Evolutionary conservation across 2,888 invertebrate species (phyloP), one percentile per base, ranked within the genome.

Genomic region (Drosophila emarginata): DNA sequence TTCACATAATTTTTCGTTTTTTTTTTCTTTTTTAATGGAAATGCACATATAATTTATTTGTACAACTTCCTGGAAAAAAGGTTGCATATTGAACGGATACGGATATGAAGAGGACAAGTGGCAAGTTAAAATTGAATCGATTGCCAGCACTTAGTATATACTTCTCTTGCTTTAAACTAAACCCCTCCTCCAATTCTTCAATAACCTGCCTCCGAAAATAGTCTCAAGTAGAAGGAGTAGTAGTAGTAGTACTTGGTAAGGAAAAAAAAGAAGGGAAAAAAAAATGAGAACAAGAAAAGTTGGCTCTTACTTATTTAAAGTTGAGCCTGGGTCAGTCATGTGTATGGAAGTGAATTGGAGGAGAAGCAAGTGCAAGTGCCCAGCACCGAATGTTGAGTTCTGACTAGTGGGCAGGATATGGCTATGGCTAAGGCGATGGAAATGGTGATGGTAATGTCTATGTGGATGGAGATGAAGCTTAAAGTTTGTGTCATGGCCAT

Each of bases 251-350:
- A 37, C 54, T 65, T 61, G 75, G 79, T 85, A 76, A 32, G 52
- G 59, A 12, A 18, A 14, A 53, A 52, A 28, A 39, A 15, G 9
- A 15, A 1, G 18, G 11, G 11, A 18, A 45, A 7, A 11, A 3
- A 15, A 9, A 7, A 0, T 18, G 12, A 21, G 18, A 45, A 18
- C 11, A 12, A 18, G 45, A 45, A 45, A 64, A 67, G 40, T 59
- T 72, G 66, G 54, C 61, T 64, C 72, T 77, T 81, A 87, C 72
- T 77, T 81, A 87, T 85, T 82, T 87, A 81, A 87, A 82, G 79
- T 87, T 81, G 68, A 62, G 73, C 72, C 72, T 72, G 77, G 82
- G 81, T 72, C 87, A 87, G 86, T 82, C 82, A 82, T 81, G 87
- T 82, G 82, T 64, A 87, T 56, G 87, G 71, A 85, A 77, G 86